Evolutionary conservation across 2,797 vertebrate genomes (phyloP), one percentile per base, ranked within the genome.

Genomic region (Rhinella marina): DNA sequence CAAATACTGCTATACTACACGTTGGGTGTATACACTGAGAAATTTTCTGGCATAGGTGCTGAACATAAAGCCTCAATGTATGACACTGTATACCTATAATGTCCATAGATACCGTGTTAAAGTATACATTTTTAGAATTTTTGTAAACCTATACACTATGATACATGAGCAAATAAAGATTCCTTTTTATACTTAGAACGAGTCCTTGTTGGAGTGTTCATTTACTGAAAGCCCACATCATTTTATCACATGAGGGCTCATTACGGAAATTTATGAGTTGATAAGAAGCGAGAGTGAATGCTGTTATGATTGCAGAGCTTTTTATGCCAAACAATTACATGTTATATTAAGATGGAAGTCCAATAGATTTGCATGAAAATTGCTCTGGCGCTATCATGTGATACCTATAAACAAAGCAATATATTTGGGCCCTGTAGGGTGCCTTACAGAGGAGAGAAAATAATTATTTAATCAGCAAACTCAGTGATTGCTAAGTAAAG

Each of bases 401-500:
- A 25, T 50, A 68, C 61, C 7, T 29, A 27, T 54, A 83, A 70
- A 83, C 81, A 54, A 83, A 83, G 81, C 48, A 70, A 70, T 54
- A 56, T 19, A 17, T 21, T 25, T 68, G 32, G 19, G 25, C 81
- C 12, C 81, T 70, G 64, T 21, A 54, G 61, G 81, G 81, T 7
- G 81, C 70, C 81, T 29, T 52, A 50, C 9, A 25, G 17, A 50
- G 23, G 0, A 7, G 23, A 17, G n/a, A 29, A 52, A 68, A 83
- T 27, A 0, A 70, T 68, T 25, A 83, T 70, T 70, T 83, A 70
- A 83, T 83, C 64, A 83, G 64, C 64, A 83, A 62, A 50, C 25
- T 50, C 32, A 48, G 50, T 83, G 81, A 83, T 83, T 83, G 61
- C 81, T 83, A 83, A 83, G 70, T 64, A 83, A 83, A 70, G 13